Conservation (phyloP, 2,797 vertebrate species). For the Pyrocephalus nanus region DNA sequence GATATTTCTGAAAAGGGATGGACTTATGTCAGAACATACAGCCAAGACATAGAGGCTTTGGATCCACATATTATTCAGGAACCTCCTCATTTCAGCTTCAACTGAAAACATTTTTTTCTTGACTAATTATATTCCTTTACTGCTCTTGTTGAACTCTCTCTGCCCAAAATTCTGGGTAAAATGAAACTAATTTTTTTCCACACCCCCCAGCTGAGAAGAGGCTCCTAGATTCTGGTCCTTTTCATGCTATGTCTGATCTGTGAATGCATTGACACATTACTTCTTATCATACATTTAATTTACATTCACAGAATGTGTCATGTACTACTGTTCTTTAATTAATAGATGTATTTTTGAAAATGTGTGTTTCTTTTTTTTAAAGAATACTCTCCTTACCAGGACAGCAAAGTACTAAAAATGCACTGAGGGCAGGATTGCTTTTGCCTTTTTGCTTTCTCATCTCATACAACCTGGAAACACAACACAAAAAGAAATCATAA, state of each 20-base stretch:
- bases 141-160: background rate
- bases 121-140: background rate
- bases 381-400: background rate
- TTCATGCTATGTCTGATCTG: background rate
- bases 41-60: background rate
- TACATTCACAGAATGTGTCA: background rate
- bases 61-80: background rate
- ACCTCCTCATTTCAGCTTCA: background rate
- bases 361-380: fast-evolving
- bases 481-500: background rate
- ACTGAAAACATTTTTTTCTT: background rate
- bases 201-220: fast-evolving
- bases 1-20: background rate
- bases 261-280: background rate
- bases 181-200: fast-evolving
- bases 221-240: background rate
- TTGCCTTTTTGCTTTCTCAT: background rate
- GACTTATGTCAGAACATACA: background rate
- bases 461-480: background rate
- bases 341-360: background rate
- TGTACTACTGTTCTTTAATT: background rate
- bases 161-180: background rate
- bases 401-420: background rate
- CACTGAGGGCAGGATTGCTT: background rate
- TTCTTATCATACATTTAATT: background rate